Conservation (phyloP, 2,113 vertebrate genomes). For the Gymnobelideus leadbeateri region DNA sequence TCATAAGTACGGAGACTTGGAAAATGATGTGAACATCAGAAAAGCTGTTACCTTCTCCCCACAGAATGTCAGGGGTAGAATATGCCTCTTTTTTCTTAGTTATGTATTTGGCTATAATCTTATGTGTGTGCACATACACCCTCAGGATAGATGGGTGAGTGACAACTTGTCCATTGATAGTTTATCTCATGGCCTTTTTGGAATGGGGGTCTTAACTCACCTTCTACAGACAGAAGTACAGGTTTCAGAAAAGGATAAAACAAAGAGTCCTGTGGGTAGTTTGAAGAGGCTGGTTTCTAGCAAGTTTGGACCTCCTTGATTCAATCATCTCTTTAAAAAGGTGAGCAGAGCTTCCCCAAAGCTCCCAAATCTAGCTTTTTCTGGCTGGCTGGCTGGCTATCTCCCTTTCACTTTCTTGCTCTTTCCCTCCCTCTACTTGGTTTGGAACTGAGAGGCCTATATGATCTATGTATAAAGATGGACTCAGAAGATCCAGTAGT, state of each 20-base stretch:
- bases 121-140: background rate
- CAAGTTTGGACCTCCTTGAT: background rate
- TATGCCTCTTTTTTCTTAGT: background rate
- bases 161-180: background rate
- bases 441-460: background rate
- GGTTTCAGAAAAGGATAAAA: background rate
- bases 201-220: background rate
- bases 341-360: background rate
- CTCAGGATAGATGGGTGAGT: background rate
- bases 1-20: background rate
- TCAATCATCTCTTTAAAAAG: background rate
- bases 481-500: background rate
- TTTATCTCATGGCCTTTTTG: background rate
- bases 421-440: background rate
- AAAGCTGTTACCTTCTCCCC: background rate
- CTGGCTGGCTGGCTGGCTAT: background rate
- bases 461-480: background rate
- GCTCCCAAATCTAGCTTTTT: background rate
- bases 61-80: background rate
- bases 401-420: background rate
- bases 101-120: background rate
- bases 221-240: background rate
- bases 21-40: background rate
- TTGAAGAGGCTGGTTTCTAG: background rate
- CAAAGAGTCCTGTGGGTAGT: background rate